Conservation (phyloP, 1,140 invertebrate genomes). For the Acromyrmex echinatior region DNA sequence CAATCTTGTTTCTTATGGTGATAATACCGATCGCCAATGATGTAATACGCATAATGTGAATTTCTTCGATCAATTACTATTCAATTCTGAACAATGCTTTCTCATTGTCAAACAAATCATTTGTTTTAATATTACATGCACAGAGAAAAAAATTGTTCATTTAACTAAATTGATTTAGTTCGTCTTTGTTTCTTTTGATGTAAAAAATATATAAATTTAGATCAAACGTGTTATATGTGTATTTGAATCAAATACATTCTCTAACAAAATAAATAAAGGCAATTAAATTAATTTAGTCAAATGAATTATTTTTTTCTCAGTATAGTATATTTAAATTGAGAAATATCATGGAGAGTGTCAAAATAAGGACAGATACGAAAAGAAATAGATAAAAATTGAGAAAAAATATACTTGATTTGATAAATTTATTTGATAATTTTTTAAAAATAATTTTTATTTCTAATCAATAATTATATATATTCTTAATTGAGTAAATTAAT, state of each 20-base stretch:
- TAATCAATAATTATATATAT: too few species aligned
- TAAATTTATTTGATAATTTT: background rate
- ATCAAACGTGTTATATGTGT: too few species aligned
- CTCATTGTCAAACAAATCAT: background rate
- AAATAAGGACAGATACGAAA: background rate
- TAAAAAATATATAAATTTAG: too few species aligned
- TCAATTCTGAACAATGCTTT: background rate
- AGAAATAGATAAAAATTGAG: background rate
- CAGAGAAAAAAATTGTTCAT: too few species aligned
- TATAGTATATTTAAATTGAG: background rate
- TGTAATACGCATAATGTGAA: slow-evolving; percentile 12
- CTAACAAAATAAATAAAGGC: too few species aligned
- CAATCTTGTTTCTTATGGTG: slow-evolving; percentile 12
- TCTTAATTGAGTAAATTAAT: too few species aligned
- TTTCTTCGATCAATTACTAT: background rate
- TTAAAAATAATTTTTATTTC: too few species aligned
- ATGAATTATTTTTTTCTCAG: too few species aligned
- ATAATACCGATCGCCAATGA: background rate
- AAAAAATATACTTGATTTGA: background rate
- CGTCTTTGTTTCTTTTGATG: too few species aligned
- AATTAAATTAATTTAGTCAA: too few species aligned
- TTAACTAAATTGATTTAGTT: too few species aligned
- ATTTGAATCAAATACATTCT: too few species aligned
- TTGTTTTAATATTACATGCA: background rate
- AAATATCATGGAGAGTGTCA: background rate